phyloP scores from a whole-genome alignment of 2,113 vertebrate species.

The Bagarius yarrelli region DNA sequence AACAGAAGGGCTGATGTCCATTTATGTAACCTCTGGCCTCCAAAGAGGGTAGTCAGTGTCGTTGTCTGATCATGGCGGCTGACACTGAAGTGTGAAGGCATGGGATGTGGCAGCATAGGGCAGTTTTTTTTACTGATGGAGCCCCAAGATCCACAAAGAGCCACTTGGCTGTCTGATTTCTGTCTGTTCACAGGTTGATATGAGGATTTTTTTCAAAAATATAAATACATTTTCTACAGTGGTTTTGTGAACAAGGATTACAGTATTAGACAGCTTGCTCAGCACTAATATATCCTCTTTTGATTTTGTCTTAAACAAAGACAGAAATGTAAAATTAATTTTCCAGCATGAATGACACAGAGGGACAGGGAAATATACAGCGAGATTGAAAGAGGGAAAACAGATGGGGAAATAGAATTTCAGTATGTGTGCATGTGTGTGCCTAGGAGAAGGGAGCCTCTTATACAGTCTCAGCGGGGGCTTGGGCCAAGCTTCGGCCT shows the following conservation, averaged over 20 bases:
- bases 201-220: constrained; percentile 38
- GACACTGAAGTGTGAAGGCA: constrained; percentile 66
- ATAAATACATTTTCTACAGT: constrained; percentile 25
- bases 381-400: constrained; percentile 68
- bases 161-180: constrained; percentile 58
- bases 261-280: constrained; percentile 15
- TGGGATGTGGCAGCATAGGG: constrained; percentile 57
- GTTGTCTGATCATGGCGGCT: constrained; percentile 71
- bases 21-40: constrained; percentile 78
- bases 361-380: constrained; percentile 57
- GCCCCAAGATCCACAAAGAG: constrained; percentile 67
- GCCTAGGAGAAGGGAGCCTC: constrained; percentile 72
- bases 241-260: constrained; percentile 26
- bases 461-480: constrained; percentile 73
- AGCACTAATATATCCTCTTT: constrained; percentile 12
- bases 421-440: constrained; percentile 53
- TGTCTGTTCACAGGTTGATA: constrained; percentile 60
- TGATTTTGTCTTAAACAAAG: constrained; percentile 20
- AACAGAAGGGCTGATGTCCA: constrained; percentile 70
- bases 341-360: constrained; percentile 37
- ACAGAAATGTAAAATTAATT: constrained; percentile 5
- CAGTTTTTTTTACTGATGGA: constrained; percentile 54
- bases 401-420: constrained; percentile 74
- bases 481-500: constrained; percentile 69
- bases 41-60: constrained; percentile 52